phyloP scores from a whole-genome alignment of 2,113 vertebrate species.

The Caranx ignobilis region DNA sequence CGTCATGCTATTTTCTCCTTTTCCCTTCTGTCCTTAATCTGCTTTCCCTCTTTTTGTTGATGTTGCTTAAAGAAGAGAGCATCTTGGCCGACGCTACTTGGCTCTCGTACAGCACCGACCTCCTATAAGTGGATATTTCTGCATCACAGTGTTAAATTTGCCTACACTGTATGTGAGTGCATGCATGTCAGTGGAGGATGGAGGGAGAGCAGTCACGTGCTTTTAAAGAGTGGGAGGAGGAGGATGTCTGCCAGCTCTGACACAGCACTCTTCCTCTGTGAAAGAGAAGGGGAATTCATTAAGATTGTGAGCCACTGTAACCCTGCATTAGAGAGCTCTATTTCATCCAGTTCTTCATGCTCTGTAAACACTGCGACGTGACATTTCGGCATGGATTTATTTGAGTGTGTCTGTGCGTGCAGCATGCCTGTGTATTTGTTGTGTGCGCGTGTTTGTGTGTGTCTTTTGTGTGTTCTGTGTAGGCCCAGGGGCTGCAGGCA shows the following conservation, averaged over 20 bases:
- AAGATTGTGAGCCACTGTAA: slow-evolving; percentile 20
- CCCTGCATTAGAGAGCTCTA: slow-evolving; percentile 35
- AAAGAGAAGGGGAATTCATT: slow-evolving; percentile 35
- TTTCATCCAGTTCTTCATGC: slow-evolving; percentile 38
- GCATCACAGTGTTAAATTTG: slow-evolving; percentile 26
- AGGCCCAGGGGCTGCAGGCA: slow-evolving; percentile 49
- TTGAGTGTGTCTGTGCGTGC: neutral
- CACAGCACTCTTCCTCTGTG: slow-evolving; percentile 64
- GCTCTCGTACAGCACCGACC: neutral
- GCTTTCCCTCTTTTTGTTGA: neutral
- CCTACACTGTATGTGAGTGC: slow-evolving; percentile 2
- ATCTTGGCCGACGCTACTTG: slow-evolving; percentile 12
- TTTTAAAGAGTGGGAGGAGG: slow-evolving; percentile 40
- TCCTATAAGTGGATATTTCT: slow-evolving; percentile 21
- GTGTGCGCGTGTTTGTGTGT: slow-evolving; percentile 44
- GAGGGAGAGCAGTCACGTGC: slow-evolving; percentile 16
- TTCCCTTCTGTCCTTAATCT: neutral
- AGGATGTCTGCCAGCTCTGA: slow-evolving; percentile 64
- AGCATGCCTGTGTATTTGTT: neutral
- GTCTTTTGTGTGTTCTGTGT: slow-evolving; percentile 13
- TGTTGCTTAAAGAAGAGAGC: neutral
- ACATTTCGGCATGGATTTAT: slow-evolving; percentile 43
- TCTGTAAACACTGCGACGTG: slow-evolving; percentile 26
- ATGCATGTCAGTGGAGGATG: slow-evolving; percentile 24
- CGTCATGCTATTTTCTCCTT: neutral